These are phyloP conservation scores for Pocillopora damicornis DNA, from an alignment of 64 coral and sea anemone genomes.

Conservation along the genomic window DNA sequence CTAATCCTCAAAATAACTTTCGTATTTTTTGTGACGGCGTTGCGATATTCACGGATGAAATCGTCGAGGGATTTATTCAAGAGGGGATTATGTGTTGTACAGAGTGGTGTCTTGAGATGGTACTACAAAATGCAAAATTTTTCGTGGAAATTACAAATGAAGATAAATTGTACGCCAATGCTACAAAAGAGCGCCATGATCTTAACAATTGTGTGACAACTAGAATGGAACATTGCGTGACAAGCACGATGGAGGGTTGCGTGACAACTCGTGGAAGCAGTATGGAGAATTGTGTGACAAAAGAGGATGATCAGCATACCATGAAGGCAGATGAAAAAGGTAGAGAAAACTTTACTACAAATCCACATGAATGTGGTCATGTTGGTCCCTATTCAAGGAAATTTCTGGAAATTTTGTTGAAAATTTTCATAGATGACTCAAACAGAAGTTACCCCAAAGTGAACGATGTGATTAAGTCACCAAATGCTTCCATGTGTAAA, in stretches of 20 bases:
- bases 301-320: neutral
- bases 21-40: constrained; percentile 76
- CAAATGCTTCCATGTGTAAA: constrained; percentile 29
- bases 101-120: constrained; percentile 30
- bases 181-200: neutral
- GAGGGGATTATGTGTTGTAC: neutral
- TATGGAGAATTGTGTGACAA: neutral
- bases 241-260: neutral
- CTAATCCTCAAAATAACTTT: constrained; percentile 80
- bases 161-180: neutral
- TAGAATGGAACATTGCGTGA: no score
- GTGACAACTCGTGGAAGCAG: neutral
- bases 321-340: neutral
- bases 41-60: constrained; percentile 69
- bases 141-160: neutral
- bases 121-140: constrained; percentile 9
- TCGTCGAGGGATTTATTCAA: constrained; percentile 14
- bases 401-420: constrained; percentile 56
- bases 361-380: neutral
- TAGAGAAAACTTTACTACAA: neutral
- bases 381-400: constrained; percentile 10
- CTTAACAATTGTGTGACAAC: neutral
- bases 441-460: neutral
- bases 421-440: constrained; percentile 85
- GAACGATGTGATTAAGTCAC: neutral